These are phyloP conservation scores for Conchocele bisecta DNA, from an alignment of 2,888 invertebrate genomes.

Conservation along the genomic window DNA sequence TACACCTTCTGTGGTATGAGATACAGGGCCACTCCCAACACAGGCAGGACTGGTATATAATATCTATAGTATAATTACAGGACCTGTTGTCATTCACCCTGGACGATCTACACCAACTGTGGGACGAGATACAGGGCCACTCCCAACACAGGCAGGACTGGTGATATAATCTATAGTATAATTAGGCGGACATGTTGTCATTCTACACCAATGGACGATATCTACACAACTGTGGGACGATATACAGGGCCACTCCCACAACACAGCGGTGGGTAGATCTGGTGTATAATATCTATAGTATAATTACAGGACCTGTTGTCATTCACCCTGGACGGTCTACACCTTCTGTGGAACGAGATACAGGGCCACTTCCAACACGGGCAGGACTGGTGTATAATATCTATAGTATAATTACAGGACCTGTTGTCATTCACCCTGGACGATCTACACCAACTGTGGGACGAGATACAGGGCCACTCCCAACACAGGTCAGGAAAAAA, in stretches of 20 bases:
- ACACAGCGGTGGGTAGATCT: too few relatives aligned
- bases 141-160: slow-evolving; percentile 70
- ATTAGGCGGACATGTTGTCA: too few relatives aligned
- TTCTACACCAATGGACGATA: too few relatives aligned
- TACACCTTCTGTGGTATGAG: slow-evolving; percentile 72
- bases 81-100: slow-evolving; percentile 67
- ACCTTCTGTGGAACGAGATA: slow-evolving; percentile 72
- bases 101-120: slow-evolving; percentile 67
- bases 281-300: too few relatives aligned
- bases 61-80: too few relatives aligned
- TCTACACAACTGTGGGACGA: too few relatives aligned
- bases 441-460: slow-evolving; percentile 72
- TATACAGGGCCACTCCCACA: too few relatives aligned
- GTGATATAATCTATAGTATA: too few relatives aligned
- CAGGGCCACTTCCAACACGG: slow-evolving; percentile 69
- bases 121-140: slow-evolving; percentile 73
- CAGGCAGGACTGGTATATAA: slow-evolving; percentile 74
- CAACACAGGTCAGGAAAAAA: too few relatives aligned
- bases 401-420: slow-evolving; percentile 64
- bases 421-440: slow-evolving; percentile 65
- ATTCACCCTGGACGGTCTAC: slow-evolving; percentile 65
- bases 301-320: slow-evolving; percentile 72
- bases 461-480: slow-evolving; percentile 70
- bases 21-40: slow-evolving; percentile 68
- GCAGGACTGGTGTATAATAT: slow-evolving; percentile 71